A percentile compares a stretch with the other conserved stretches of the same genome.
Evolutionary conservation across 2,888 invertebrate species (phyloP).

Genomic region (Abscondita cerata): DNA sequence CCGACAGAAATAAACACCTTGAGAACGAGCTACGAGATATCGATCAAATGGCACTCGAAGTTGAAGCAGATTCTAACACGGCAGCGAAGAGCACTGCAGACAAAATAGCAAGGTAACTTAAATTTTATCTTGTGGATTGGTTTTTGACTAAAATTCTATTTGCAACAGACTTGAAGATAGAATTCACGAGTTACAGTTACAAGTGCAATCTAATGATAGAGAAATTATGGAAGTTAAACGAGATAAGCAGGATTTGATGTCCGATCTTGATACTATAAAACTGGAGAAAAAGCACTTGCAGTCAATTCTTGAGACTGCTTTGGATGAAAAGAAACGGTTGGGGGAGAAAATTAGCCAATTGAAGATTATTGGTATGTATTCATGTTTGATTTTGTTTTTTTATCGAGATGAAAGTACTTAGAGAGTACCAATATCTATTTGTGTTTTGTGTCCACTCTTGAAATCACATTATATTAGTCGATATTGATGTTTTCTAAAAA

Average conservation of each 20-base stretch:
- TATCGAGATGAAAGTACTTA: too few species aligned
- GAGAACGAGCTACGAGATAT: slow-evolving; percentile 76
- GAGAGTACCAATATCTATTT: too few species aligned
- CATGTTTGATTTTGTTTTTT: too few species aligned
- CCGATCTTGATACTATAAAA: slow-evolving; percentile 60
- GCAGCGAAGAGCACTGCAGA: slow-evolving; percentile 67
- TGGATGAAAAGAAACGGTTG: slow-evolving; percentile 65
- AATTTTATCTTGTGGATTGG: not conserved
- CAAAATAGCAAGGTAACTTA: slow-evolving; percentile 56
- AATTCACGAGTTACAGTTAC: slow-evolving; percentile 58
- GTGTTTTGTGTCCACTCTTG: too few species aligned
- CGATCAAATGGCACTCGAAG: slow-evolving; percentile 75
- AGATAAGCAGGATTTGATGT: slow-evolving; percentile 58
- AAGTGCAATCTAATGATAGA: slow-evolving; percentile 60
- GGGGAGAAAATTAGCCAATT: slow-evolving; percentile 66
- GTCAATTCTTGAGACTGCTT: slow-evolving; percentile 62
- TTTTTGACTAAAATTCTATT: slow-evolving; percentile 2
- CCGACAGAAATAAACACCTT: slow-evolving; percentile 74
- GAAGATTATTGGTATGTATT: slow-evolving; percentile 64
- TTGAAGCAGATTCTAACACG: slow-evolving; percentile 79
- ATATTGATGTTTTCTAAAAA: too few species aligned
- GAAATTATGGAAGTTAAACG: slow-evolving; percentile 59
- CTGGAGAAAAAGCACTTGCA: slow-evolving; percentile 67
- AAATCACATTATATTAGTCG: too few species aligned
- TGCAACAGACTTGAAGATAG: slow-evolving; percentile 56